Base-by-base conservation (phyloP, 2,888 invertebrate genomes). In the Lomographa bimaculata region DNA sequence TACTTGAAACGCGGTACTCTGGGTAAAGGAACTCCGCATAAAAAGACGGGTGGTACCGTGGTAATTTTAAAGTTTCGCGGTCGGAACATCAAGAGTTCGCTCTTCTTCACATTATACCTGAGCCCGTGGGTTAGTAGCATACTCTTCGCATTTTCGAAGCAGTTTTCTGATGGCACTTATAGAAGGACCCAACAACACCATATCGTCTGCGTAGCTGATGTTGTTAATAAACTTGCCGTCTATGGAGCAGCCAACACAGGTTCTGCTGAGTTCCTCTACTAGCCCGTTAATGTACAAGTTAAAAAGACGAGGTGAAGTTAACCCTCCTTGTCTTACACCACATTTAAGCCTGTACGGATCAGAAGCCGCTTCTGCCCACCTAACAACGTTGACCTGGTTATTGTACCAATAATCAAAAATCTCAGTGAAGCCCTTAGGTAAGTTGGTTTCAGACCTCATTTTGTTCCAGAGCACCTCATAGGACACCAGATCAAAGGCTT, bases 401-500 rank as follows among this genome's bases (percentile, higher is more conserved):
- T 11, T 5, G 11, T 24, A 24, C 24, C 24, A 24, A 24, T 10
- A 9, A 1, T 11, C 6, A 24, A 24, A 24, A 5, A 24, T 5
- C 1, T 5, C 1, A 11, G 8, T 11, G 3, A 24, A 7, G 2
- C 10, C 24, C 4, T 24, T 5, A 10, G 11, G 24, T 7, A 24
- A 5, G 6, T 7, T n/a, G 11, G 10, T 24, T n/a, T 6, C 1
- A 2, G 24, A 7, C n/a, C n/a, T n/a, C n/a, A 11, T 10, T 16
- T 33, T 25, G 7, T 7, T 17, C 33, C 33, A 25, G 11, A 33
- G 12, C 3, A 18, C 9, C 1, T 33, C 10, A 24, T 41, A 46
- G 3, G 10, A 18, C 4, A 39, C 30, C 1, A 40, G 7, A 21
- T 39, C 39, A 32, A 43, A 43, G 0, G 43, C 43, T 7, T 14